Evolutionary conservation across 2,113 vertebrate genomes (phyloP).

Genomic region (Nyctibius bracteatus): DNA sequence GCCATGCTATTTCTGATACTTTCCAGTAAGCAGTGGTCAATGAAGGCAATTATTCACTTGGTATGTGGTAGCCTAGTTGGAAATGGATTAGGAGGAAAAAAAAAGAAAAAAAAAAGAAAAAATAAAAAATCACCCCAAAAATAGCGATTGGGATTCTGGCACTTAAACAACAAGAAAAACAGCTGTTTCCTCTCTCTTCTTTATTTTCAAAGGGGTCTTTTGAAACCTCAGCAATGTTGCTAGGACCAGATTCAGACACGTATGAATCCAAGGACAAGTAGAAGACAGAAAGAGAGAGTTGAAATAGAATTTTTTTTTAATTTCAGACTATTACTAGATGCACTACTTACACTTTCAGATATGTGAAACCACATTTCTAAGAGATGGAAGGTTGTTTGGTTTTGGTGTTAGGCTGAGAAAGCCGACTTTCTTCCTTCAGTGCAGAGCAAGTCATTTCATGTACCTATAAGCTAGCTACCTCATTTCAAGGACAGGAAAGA

Average conservation of each 20-base stretch:
- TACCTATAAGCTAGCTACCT: neutral
- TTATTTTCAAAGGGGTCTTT: neutral
- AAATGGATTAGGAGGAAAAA: neutral
- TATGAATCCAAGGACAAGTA: no score
- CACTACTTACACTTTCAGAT: neutral
- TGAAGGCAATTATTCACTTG: neutral
- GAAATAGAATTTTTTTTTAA: no score
- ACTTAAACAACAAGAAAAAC: neutral
- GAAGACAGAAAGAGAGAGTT: neutral
- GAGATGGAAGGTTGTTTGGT: neutral
- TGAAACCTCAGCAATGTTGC: neutral
- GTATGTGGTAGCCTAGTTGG: rapidly evolving
- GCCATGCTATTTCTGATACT: neutral
- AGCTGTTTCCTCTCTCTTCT: neutral
- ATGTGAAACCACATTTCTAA: neutral
- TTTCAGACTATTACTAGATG: no score
- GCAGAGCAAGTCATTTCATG: neutral
- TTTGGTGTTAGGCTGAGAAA: neutral
- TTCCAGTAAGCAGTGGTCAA: neutral
- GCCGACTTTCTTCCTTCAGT: neutral
- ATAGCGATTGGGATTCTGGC: neutral
- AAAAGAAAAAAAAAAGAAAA: neutral
- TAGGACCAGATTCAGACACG: neutral
- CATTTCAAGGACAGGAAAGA: neutral
- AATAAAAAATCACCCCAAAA: neutral